These are phyloP conservation scores for Bryconaethiops microstoma DNA, from an alignment of 2,797 vertebrate species.

Conservation along the genomic window DNA sequence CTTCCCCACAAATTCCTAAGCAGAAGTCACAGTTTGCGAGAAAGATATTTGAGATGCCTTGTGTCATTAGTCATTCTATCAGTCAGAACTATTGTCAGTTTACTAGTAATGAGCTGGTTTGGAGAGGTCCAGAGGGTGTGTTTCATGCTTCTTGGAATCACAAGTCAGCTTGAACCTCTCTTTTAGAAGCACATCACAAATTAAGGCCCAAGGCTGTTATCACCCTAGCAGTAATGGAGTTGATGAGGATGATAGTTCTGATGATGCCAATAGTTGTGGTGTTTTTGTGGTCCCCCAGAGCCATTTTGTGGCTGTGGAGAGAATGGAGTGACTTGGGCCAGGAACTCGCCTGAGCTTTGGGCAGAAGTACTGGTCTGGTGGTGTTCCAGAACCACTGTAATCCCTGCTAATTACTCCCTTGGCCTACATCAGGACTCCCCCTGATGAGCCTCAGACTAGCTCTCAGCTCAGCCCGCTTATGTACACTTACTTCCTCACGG, in stretches of 20 bases:
- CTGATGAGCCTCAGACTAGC: constrained; percentile 57
- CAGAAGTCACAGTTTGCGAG: constrained; percentile 31
- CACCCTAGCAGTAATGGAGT: constrained; percentile 17
- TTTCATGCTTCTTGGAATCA: constrained; percentile 8
- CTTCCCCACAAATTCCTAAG: constrained; percentile 37
- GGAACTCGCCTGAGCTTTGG: constrained; percentile 70
- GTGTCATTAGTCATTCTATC: constrained; percentile 61
- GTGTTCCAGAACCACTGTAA: constrained; percentile 71
- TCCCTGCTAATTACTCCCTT: constrained; percentile 77
- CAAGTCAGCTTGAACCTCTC: constrained; percentile 23
- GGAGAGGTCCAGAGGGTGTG: constrained; percentile 37
- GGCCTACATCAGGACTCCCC: constrained; percentile 68
- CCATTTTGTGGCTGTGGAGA: constrained; percentile 60
- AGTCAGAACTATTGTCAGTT: constrained; percentile 62
- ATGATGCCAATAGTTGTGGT: constrained; percentile 43
- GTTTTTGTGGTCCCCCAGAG: constrained; percentile 50
- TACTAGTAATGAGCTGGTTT: constrained; percentile 68
- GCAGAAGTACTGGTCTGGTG: constrained; percentile 68
- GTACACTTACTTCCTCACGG: constrained; percentile 48
- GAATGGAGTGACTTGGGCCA: constrained; percentile 64
- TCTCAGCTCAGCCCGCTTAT: constrained; percentile 68
- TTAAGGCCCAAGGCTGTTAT: constrained; percentile 3
- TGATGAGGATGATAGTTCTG: constrained; percentile 60
- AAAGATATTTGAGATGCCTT: constrained; percentile 63
- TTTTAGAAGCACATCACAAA: constrained; percentile 52